These are phyloP conservation scores for Strix uralensis DNA, from an alignment of 2,113 vertebrate species.

Conservation along the genomic window DNA sequence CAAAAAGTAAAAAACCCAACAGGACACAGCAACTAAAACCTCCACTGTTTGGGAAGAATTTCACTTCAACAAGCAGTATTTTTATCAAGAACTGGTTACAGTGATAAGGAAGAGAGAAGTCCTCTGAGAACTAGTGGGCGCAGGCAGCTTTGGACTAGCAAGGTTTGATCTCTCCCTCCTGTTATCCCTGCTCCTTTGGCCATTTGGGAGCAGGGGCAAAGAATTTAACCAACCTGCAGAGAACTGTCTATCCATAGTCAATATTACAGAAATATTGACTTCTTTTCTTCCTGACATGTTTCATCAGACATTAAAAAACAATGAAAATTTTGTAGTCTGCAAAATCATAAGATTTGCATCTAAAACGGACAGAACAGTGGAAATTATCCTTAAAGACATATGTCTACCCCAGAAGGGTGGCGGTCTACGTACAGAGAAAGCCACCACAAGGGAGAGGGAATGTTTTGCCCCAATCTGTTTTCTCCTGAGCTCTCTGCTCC, in stretches of 20 bases:
- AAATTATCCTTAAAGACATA: neutral
- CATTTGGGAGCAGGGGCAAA: neutral
- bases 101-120: neutral
- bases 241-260: neutral
- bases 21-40: neutral
- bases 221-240: neutral
- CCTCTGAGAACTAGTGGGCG: neutral
- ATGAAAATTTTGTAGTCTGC: neutral
- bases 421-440: neutral
- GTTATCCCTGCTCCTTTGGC: neutral
- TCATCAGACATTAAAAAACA: neutral
- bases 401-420: neutral
- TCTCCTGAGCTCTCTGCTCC: neutral
- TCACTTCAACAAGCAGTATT: neutral
- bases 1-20: neutral
- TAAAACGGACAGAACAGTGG: neutral
- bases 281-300: neutral
- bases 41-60: neutral
- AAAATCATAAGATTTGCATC: neutral
- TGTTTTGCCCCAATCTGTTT: neutral
- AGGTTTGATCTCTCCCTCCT: neutral
- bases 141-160: neutral
- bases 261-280: neutral
- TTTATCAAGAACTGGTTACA: neutral
- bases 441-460: neutral